Percentiles rank a stretch among this genome's conserved stretches.
These are phyloP conservation scores for Cactoblastis cactorum DNA, from an alignment of 2,888 invertebrate genomes.

Conservation along the genomic window DNA sequence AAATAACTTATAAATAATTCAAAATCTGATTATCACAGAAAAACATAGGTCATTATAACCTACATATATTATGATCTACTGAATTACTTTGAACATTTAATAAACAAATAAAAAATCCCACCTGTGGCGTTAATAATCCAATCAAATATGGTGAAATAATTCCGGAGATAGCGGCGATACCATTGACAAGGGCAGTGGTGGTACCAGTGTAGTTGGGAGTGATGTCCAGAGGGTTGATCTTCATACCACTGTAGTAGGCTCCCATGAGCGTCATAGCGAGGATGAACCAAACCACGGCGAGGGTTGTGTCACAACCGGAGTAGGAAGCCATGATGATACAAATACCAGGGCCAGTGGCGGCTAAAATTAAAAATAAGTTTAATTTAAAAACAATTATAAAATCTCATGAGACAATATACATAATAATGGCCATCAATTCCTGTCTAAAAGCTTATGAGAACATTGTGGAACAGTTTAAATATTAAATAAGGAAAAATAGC, in stretches of 20 bases:
- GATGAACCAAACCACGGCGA: slow-evolving; percentile 80
- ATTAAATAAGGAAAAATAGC: no score
- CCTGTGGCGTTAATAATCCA: slow-evolving; percentile 80
- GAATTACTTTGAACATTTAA: no score
- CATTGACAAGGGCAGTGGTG: slow-evolving; percentile 82
- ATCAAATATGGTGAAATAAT: slow-evolving; percentile 82
- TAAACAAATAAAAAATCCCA: slow-evolving; percentile 55
- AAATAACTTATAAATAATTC: no score
- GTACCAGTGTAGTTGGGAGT: slow-evolving; percentile 83
- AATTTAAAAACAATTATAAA: neutral
- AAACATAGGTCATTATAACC: no score
- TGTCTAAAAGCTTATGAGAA: no score
- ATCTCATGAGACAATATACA: neutral
- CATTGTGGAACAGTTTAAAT: no score
- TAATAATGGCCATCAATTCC: no score
- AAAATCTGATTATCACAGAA: no score
- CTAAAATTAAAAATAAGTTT: slow-evolving; percentile 45
- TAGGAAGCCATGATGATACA: slow-evolving; percentile 82
- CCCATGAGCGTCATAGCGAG: slow-evolving; percentile 85
- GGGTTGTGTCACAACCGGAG: slow-evolving; percentile 78
- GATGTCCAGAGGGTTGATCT: slow-evolving; percentile 82
- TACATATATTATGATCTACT: no score
- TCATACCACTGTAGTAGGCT: slow-evolving; percentile 84
- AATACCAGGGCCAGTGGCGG: slow-evolving; percentile 82
- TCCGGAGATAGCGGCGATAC: slow-evolving; percentile 81